A percentile compares a stretch with the other conserved stretches of the same genome.
Evolutionary conservation across 2,888 invertebrate species (phyloP).

Genomic region (Stratiomys singularior): DNA sequence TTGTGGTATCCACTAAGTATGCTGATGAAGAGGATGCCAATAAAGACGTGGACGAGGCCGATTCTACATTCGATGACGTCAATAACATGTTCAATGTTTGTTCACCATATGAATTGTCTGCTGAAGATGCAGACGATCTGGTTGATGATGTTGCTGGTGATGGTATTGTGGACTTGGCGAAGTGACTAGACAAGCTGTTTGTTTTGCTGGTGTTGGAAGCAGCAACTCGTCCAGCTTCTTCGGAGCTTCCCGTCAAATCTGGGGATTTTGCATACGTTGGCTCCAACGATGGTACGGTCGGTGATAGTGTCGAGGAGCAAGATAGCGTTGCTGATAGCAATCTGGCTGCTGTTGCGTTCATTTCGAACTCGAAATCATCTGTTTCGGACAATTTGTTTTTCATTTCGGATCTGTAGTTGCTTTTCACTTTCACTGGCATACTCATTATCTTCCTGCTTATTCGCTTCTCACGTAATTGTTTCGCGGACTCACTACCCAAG

Average conservation of each 20-base stretch:
- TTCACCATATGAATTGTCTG: background rate
- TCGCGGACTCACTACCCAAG: background rate
- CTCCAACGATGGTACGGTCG: background rate
- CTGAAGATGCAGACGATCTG: background rate
- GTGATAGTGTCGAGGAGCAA: background rate
- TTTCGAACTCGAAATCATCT: conserved; percentile 18
- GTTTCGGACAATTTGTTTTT: conserved; percentile 18
- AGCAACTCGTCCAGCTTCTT: background rate
- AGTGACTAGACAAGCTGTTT: background rate
- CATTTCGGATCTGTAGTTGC: background rate
- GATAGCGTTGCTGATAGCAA: conserved; percentile 1
- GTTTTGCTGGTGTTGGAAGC: background rate
- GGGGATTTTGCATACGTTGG: background rate
- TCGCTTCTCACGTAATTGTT: background rate
- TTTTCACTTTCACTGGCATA: conserved; percentile 36
- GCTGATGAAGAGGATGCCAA: conserved; percentile 1
- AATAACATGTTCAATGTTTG: background rate
- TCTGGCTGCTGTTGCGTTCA: conserved; percentile 5
- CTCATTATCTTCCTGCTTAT: background rate
- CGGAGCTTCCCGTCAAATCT: background rate
- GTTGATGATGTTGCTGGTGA: background rate
- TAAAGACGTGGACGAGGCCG: background rate
- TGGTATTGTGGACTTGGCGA: background rate
- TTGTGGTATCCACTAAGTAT: background rate
- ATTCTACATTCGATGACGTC: conserved; percentile 7